Conservation (phyloP, 2,113 vertebrate species). For the Pogona vitticeps region DNA sequence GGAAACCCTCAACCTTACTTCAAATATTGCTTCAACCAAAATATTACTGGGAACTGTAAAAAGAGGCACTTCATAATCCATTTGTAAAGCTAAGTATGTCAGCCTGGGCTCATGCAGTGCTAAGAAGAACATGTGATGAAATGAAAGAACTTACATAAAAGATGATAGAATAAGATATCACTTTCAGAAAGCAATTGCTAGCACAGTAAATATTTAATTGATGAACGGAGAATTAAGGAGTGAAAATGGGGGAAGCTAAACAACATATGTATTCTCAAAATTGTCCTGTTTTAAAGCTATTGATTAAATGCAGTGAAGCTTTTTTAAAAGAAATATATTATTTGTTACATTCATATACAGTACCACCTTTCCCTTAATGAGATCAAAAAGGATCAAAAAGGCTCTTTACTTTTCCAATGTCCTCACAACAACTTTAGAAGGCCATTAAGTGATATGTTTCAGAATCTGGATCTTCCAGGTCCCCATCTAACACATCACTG, state of each 20-base stretch:
- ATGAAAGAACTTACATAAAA: slow-evolving; percentile 14
- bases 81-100: background rate
- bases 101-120: background rate
- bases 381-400: too few relatives aligned
- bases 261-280: slow-evolving; percentile 4
- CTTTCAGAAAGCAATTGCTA: background rate
- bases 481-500: background rate
- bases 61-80: slow-evolving; percentile 1
- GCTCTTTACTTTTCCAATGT: background rate
- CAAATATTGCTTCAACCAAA: background rate
- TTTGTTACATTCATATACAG: background rate
- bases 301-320: too few relatives aligned
- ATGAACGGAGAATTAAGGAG: background rate
- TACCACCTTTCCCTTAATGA: background rate
- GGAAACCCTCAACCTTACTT: background rate
- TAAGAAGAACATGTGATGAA: background rate
- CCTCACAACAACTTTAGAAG: too few relatives aligned
- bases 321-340: too few relatives aligned
- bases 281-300: slow-evolving; percentile 34
- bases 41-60: background rate
- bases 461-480: too few relatives aligned
- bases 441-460: too few relatives aligned
- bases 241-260: background rate
- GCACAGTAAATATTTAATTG: background rate
- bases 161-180: background rate